These are phyloP conservation scores for Drosophila sordidapex DNA, from an alignment of 2,888 invertebrate genomes.

Conservation along the genomic window DNA sequence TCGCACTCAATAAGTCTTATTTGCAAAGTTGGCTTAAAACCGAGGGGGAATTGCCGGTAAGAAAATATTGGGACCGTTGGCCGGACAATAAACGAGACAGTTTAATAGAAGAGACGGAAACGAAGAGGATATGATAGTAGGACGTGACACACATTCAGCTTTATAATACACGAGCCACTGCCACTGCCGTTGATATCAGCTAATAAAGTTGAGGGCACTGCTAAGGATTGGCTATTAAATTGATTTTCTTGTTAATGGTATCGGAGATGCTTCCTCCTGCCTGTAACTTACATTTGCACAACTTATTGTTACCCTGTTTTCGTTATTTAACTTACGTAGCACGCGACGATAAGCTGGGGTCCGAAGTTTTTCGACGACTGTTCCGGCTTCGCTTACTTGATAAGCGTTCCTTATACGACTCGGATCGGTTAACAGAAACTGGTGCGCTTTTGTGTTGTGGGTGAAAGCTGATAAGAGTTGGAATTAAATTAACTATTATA, in stretches of 20 bases:
- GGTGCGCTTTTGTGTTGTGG: slow-evolving; percentile 84
- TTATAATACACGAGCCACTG: slow-evolving; percentile 30
- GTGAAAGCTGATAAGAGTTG: slow-evolving; percentile 66
- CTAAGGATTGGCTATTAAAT: slow-evolving; percentile 13
- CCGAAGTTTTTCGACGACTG: slow-evolving; percentile 91
- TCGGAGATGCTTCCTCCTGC: neutral
- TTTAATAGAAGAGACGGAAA: slow-evolving; percentile 50
- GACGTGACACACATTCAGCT: slow-evolving; percentile 43
- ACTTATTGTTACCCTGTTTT: neutral
- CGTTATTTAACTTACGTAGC: slow-evolving; percentile 86
- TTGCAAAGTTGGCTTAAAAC: slow-evolving; percentile 50
- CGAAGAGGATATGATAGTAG: slow-evolving; percentile 23
- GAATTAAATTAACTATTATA: neutral
- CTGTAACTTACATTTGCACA: neutral
- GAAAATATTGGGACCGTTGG: slow-evolving; percentile 19
- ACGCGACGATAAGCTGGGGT: slow-evolving; percentile 90
- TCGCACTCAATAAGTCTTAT: slow-evolving; percentile 35
- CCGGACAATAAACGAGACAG: slow-evolving; percentile 32
- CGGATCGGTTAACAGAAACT: slow-evolving; percentile 88
- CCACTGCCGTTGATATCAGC: slow-evolving; percentile 4
- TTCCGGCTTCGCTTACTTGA: slow-evolving; percentile 88
- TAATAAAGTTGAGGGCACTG: slow-evolving; percentile 46
- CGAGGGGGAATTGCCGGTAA: slow-evolving; percentile 39
- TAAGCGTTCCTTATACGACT: slow-evolving; percentile 90
- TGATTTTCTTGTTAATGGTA: slow-evolving; percentile 16